Evolutionary conservation across 2,113 vertebrate species (phyloP).

Genomic region (Erpornis zantholeuca): DNA sequence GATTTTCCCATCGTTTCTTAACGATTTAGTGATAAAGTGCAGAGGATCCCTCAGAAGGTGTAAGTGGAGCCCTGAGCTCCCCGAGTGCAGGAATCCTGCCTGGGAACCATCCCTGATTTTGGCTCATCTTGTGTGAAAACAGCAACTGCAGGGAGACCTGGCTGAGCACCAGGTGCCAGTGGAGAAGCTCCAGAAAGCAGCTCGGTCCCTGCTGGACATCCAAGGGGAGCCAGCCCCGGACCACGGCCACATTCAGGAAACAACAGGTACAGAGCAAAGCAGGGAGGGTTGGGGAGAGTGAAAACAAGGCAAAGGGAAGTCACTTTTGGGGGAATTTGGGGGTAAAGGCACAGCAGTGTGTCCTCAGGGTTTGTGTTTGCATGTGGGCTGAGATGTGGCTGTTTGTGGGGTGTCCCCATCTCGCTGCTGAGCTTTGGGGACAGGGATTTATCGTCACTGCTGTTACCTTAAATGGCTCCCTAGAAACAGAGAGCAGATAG

Average conservation of each 20-base stretch:
- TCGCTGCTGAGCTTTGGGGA: background rate
- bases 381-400: rapidly evolving
- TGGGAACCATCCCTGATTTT: background rate
- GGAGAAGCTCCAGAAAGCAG: conserved; percentile 90
- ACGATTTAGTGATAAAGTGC: background rate
- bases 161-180: conserved; percentile 90
- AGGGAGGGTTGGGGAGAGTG: background rate
- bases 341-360: rapidly evolving
- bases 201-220: conserved; percentile 80
- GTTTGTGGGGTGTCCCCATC: rapidly evolving
- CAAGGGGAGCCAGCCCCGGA: conserved; percentile 84
- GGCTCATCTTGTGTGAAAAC: background rate
- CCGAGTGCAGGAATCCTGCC: rapidly evolving
- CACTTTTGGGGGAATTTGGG: background rate
- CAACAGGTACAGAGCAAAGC: conserved; percentile 77
- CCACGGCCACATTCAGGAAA: conserved; percentile 75
- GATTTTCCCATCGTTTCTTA: background rate
- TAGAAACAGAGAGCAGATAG: too few relatives aligned
- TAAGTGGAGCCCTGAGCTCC: background rate
- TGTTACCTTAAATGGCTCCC: too few relatives aligned
- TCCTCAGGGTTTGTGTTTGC: background rate
- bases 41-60: background rate
- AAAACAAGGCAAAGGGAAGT: background rate
- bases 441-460: rapidly evolving
- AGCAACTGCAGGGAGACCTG: conserved; percentile 90